phyloP scores from a whole-genome alignment of 2,888 invertebrate species.

The Nyleta sp. region DNA sequence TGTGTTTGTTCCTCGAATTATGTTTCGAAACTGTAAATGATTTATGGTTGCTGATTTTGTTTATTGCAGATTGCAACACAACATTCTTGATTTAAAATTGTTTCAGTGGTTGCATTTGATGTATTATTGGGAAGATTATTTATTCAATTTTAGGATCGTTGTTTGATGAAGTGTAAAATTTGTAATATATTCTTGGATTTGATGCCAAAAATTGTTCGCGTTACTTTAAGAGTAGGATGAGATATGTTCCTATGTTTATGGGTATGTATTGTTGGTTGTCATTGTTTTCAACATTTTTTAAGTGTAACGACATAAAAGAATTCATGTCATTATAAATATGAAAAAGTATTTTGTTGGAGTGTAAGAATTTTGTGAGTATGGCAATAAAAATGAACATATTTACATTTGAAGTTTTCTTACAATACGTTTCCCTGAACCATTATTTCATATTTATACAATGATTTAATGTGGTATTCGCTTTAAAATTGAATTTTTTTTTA shows the following conservation, averaged over 20 bases:
- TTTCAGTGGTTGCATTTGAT: too few relatives aligned
- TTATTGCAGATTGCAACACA: too few relatives aligned
- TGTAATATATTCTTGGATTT: slow-evolving; percentile 16
- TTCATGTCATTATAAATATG: slow-evolving; percentile 1
- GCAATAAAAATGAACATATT: slow-evolving; percentile 26
- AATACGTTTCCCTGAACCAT: too few relatives aligned
- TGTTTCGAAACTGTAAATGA: too few relatives aligned
- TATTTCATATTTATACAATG: too few relatives aligned
- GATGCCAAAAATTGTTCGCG: slow-evolving; percentile 12
- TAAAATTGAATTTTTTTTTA: too few relatives aligned
- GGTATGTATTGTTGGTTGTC: slow-evolving; percentile 14
- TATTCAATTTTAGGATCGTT: not conserved
- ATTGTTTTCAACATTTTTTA: slow-evolving; percentile 2
- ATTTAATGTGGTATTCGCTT: too few relatives aligned
- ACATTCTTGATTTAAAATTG: too few relatives aligned
- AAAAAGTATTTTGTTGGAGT: slow-evolving; percentile 10
- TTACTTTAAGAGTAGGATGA: not conserved
- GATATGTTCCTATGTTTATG: slow-evolving; percentile 15
- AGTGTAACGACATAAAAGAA: not conserved
- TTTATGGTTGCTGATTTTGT: too few relatives aligned
- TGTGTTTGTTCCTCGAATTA: too few relatives aligned
- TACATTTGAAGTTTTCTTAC: slow-evolving; percentile 9
- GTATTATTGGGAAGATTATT: not conserved
- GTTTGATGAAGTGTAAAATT: slow-evolving; percentile 10
- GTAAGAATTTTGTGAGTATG: slow-evolving; percentile 13